Conservation (phyloP, 2,797 vertebrate genomes). For the Catharus ustulatus region DNA sequence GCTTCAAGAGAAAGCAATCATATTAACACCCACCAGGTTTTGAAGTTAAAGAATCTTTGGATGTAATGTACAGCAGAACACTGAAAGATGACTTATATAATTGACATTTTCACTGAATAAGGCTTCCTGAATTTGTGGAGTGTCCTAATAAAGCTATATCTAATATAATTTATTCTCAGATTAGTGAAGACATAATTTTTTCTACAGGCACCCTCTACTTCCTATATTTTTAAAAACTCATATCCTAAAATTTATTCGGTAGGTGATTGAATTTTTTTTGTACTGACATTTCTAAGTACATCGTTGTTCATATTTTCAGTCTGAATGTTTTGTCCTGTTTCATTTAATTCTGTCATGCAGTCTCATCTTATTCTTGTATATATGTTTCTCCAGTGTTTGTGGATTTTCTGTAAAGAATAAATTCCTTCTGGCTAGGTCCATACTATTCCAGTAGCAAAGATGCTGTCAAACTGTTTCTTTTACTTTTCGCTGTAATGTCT, state of each 20-base stretch:
- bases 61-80: constrained; percentile 5
- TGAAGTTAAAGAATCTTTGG: constrained; percentile 42
- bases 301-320: not conserved
- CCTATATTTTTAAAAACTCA: not conserved
- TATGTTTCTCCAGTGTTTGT: not conserved
- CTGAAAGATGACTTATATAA: constrained; percentile 46
- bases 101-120: constrained; percentile 48
- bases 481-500: not conserved
- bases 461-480: not conserved
- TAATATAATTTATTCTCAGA: constrained; percentile 23
- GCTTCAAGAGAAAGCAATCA: constrained; percentile 30
- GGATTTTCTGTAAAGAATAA: not conserved
- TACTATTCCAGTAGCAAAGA: not conserved
- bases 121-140: constrained; percentile 10
- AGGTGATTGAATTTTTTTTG: not conserved
- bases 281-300: not conserved
- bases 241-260: not conserved
- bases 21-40: constrained; percentile 45
- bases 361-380: not conserved
- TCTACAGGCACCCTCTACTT: not conserved
- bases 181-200: not conserved
- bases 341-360: not conserved
- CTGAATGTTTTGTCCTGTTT: not conserved
- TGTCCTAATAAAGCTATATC: constrained; percentile 4
- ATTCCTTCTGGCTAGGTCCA: not conserved